phyloP scores from a whole-genome alignment of 2,888 invertebrate species.

The Aleiodes alternator region DNA sequence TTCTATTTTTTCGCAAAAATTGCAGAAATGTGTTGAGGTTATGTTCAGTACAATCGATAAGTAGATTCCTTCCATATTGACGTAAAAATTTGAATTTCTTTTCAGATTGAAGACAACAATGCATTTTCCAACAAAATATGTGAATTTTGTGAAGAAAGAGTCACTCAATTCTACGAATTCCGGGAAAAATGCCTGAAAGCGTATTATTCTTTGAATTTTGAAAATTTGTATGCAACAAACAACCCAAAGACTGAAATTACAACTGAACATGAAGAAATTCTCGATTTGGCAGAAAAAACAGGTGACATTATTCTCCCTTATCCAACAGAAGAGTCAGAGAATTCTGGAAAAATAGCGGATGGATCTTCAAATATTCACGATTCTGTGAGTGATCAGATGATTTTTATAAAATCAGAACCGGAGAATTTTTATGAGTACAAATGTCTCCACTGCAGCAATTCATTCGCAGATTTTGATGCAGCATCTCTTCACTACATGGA shows the following conservation, averaged over 20 bases:
- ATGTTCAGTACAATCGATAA: no score
- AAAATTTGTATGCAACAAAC: neutral
- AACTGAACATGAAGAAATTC: slow-evolving; percentile 12
- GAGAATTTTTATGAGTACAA: slow-evolving; percentile 52
- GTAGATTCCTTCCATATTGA: no score
- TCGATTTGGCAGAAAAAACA: neutral
- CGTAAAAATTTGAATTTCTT: slow-evolving; percentile 2
- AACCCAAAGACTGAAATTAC: neutral
- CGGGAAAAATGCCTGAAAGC: slow-evolving; percentile 52
- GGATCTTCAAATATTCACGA: neutral
- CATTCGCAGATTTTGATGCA: slow-evolving; percentile 51
- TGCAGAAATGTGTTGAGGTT: no score
- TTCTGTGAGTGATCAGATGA: slow-evolving; percentile 30
- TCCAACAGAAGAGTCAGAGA: neutral
- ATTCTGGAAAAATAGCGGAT: no score
- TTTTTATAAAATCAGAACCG: slow-evolving; percentile 30
- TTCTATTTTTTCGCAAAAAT: neutral
- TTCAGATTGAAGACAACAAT: slow-evolving; percentile 54
- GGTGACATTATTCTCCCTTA: neutral
- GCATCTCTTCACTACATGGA: slow-evolving; percentile 54
- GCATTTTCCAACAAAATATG: slow-evolving; percentile 53
- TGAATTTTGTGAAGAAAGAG: slow-evolving; percentile 49
- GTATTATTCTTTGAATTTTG: slow-evolving; percentile 47
- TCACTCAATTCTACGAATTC: slow-evolving; percentile 54
- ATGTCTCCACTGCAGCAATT: slow-evolving; percentile 54